Evolutionary conservation across 1,140 invertebrate species (phyloP), one percentile per base, ranked within the genome.

Genomic region (Eubasilissa regina): DNA sequence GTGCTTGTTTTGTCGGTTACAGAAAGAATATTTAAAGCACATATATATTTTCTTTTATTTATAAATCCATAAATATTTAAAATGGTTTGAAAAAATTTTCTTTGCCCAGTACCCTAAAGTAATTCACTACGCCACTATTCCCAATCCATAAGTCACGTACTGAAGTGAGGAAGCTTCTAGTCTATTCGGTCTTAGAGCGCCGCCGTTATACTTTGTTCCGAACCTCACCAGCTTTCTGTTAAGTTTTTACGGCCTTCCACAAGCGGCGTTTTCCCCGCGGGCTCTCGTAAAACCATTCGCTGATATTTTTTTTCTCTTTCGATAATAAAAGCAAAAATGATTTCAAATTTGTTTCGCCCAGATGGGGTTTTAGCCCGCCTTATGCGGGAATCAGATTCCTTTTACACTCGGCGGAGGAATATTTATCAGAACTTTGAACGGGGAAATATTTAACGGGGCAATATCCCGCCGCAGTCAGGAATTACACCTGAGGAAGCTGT

Each of bases 321-420:
- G 48, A 51, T 8, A 15, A 51, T 13, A 8, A 3, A 51, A 12
- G 48, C n/a, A 13, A 13, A 51, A 51, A 51, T 51, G 3, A 51
- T 51, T 15, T 51, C n/a, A 19, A 1, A 48, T 48, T 48, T 48
- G 43, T 48, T 44, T 8, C 25, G 25, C 56, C 21, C 0, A 35
- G 70, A 43, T 74, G 51, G 25, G 70, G 70, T 74, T 74, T 74
- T 76, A 68, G 75, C 53, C 70, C 47, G 48, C 75, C 73, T 78
- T 79, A 79, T 77, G 75, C 68, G 60, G 77, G 75, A 75, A 78
- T 82, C 81, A 82, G 81, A 82, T 82, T 82, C 81, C 81, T 82
- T 76, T 76, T 73, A 73, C 73, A 79, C 78, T 77, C 53, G 64
- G 68, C 77, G 53, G 56, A 56, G 75, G 81, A 82, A 82, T 82